Evolutionary conservation across 2,888 invertebrate species (phyloP).

Genomic region (Caenorhabditis zanzibari): DNA sequence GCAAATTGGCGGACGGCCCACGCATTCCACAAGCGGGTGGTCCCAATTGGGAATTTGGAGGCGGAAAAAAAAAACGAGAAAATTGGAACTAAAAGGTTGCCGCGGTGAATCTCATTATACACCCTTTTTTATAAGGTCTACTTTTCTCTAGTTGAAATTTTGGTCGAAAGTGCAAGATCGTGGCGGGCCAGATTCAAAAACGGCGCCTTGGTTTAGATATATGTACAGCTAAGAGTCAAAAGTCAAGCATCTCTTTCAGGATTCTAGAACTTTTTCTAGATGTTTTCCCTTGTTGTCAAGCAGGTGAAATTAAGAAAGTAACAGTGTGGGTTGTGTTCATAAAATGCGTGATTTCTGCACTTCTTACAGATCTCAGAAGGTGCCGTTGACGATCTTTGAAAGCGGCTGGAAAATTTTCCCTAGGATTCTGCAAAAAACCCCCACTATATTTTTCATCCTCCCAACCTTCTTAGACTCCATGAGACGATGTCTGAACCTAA

Average conservation of each 20-base stretch:
- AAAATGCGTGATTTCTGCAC: neutral
- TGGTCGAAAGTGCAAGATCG: neutral
- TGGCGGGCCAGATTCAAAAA: no score
- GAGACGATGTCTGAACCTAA: neutral
- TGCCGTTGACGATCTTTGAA: neutral
- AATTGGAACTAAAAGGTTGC: neutral
- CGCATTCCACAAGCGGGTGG: constrained; percentile 10
- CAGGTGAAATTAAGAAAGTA: neutral
- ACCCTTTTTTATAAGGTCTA: neutral
- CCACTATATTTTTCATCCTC: neutral
- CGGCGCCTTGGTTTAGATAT: neutral
- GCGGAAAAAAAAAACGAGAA: neutral
- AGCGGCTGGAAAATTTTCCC: no score
- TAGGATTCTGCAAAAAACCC: neutral
- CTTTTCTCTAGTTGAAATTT: neutral
- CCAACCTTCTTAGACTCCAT: neutral
- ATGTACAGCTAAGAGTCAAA: neutral
- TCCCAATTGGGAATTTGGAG: constrained; percentile 30
- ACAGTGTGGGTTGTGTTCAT: neutral
- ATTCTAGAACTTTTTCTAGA: neutral
- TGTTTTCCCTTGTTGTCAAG: neutral
- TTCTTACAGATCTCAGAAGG: neutral
- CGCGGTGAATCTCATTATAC: constrained; percentile 6
- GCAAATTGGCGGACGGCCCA: neutral
- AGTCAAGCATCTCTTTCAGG: neutral